Evolutionary conservation across 2,113 vertebrate genomes (phyloP).

Genomic region (Bubalus kerabau): DNA sequence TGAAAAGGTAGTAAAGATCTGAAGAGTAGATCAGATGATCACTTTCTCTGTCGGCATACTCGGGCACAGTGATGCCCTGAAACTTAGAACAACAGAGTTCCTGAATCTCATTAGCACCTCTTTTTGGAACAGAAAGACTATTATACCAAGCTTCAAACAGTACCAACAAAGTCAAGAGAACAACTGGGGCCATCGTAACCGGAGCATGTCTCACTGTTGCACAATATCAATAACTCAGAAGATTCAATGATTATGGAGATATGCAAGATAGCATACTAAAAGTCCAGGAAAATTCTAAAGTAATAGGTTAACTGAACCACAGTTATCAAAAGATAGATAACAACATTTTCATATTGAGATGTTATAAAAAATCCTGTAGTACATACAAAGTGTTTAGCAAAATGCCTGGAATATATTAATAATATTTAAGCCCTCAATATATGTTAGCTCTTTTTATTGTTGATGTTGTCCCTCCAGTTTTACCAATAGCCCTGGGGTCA

Average conservation of each 20-base stretch:
- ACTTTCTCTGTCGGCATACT: background rate
- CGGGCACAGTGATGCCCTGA: background rate
- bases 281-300: background rate
- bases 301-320: background rate
- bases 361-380: background rate
- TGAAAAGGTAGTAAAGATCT: background rate
- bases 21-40: conserved; percentile 11
- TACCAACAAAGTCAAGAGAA: conserved; percentile 24
- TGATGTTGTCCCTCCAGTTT: background rate
- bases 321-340: conserved; percentile 20
- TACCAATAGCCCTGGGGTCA: background rate
- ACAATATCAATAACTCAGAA: conserved; percentile 16
- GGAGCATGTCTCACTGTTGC: background rate
- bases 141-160: background rate
- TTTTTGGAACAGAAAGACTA: background rate
- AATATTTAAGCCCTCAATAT: background rate
- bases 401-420: background rate
- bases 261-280: background rate
- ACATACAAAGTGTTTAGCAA: background rate
- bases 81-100: background rate
- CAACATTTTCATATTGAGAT: background rate
- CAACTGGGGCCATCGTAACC: background rate
- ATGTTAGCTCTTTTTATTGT: background rate
- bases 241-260: background rate
- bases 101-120: background rate